phyloP scores from a whole-genome alignment of 2,113 vertebrate species.

The Lasiurus cinereus region DNA sequence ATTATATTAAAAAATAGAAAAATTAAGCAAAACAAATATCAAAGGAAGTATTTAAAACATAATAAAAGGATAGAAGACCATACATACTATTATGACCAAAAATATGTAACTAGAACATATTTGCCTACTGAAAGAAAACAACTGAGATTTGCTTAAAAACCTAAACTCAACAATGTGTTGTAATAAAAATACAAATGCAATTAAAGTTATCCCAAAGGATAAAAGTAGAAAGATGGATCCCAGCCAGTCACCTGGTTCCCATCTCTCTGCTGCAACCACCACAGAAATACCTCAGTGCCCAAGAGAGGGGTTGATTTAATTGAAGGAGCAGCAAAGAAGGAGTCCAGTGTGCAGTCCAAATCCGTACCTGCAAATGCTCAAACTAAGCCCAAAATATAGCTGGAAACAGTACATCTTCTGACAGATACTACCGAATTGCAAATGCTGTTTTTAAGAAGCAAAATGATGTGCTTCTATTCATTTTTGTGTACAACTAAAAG shows the following conservation, averaged over 20 bases:
- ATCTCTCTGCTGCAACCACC: neutral
- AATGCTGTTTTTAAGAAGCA: neutral
- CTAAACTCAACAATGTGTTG: neutral
- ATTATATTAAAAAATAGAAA: neutral
- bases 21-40: neutral
- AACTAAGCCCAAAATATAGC: neutral
- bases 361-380: neutral
- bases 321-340: neutral
- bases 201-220: neutral
- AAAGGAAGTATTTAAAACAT: neutral
- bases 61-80: neutral
- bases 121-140: neutral
- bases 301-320: neutral
- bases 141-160: neutral
- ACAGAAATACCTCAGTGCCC: neutral
- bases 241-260: neutral
- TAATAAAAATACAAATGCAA: slow-evolving; percentile 32
- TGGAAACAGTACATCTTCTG: neutral
- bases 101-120: neutral
- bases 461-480: neutral
- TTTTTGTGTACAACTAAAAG: neutral
- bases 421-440: neutral
- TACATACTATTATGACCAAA: neutral
- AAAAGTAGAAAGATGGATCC: neutral
- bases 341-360: neutral